A percentile compares a stretch with the other conserved stretches of the same genome.
phyloP scores from a whole-genome alignment of 2,113 vertebrate species.

The Willisornis vidua region DNA sequence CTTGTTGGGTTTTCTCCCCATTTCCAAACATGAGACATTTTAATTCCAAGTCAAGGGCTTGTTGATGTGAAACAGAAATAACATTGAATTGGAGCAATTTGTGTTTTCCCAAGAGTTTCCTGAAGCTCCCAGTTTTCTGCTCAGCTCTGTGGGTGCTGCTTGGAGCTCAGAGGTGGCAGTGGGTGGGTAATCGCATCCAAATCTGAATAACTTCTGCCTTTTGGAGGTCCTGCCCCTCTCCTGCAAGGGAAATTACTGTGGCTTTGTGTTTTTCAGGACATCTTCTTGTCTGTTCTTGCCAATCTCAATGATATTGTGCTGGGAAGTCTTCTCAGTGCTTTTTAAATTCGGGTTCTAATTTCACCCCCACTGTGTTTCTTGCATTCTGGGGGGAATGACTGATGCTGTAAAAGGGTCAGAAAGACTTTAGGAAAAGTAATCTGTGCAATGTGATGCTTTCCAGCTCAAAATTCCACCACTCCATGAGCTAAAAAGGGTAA shows the following conservation, averaged over 20 bases:
- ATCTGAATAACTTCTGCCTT: background rate
- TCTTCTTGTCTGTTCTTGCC: fast-evolving
- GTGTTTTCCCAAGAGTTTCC: background rate
- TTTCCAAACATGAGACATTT: background rate
- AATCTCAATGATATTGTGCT: background rate
- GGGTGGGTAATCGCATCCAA: background rate
- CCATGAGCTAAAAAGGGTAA: background rate
- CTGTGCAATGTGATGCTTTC: background rate
- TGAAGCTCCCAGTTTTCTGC: background rate
- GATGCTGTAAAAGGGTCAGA: background rate
- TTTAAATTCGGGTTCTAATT: background rate
- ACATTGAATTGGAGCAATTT: background rate
- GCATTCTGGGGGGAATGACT: background rate
- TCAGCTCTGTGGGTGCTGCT: background rate
- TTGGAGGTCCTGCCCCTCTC: background rate
- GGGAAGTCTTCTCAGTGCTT: background rate
- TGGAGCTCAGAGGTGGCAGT: background rate
- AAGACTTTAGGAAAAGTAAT: background rate
- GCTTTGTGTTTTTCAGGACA: background rate
- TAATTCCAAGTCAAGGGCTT: background rate
- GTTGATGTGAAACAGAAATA: background rate
- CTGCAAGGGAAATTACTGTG: background rate
- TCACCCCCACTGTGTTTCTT: background rate
- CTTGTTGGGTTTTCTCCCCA: background rate
- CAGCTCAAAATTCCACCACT: background rate